phyloP scores from a whole-genome alignment of 2,113 vertebrate species.

The Mus spicilegus region DNA sequence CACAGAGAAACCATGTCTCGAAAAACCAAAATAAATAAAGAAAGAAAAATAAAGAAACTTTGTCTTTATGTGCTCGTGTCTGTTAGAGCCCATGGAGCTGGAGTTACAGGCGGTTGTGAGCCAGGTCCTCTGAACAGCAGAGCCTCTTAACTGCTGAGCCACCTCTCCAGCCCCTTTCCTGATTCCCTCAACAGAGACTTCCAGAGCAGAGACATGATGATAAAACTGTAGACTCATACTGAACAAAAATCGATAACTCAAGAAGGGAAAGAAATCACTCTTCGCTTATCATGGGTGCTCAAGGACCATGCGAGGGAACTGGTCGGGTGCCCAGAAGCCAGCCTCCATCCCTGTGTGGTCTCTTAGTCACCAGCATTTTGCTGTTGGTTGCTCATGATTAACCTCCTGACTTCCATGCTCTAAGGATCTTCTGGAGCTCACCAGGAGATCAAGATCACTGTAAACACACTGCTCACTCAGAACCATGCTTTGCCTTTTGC shows the following conservation, averaged over 20 bases:
- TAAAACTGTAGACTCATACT: background rate
- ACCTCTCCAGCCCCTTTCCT: background rate
- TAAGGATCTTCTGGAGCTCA: background rate
- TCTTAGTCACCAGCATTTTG: background rate
- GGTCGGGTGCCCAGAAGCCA: background rate
- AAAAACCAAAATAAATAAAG: too few relatives aligned
- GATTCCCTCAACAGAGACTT: background rate
- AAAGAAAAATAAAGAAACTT: background rate
- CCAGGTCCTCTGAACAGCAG: background rate
- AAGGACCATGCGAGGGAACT: background rate
- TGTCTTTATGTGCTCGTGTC: background rate
- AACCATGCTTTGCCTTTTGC: background rate
- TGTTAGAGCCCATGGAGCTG: background rate
- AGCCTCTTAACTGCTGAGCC: background rate
- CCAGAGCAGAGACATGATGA: background rate
- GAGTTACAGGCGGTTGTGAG: background rate
- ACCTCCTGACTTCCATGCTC: slow-evolving; percentile 10
- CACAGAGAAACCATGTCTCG: too few relatives aligned
- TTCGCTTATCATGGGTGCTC: background rate
- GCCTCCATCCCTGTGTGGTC: background rate
- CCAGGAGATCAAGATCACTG: background rate
- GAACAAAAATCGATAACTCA: slow-evolving; percentile 23
- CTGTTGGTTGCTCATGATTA: slow-evolving; percentile 25
- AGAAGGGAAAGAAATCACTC: background rate
- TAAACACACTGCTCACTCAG: background rate